Evolutionary conservation across 2,113 vertebrate genomes (phyloP).

Genomic region (Lipophrys pholis): DNA sequence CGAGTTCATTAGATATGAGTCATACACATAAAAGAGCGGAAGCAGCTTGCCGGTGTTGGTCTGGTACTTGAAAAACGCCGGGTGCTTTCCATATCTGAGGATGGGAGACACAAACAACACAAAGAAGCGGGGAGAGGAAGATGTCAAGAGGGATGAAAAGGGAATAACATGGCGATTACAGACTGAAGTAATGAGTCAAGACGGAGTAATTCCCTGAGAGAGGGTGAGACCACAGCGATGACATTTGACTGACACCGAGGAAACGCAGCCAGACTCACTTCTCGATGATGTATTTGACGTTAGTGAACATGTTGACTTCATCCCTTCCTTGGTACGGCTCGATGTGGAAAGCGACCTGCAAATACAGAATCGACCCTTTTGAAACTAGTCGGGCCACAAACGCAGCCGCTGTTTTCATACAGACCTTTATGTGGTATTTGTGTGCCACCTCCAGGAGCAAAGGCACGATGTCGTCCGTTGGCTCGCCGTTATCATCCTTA

Average conservation of each 20-base stretch:
- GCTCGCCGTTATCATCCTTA: slow-evolving; percentile 92
- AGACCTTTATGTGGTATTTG: slow-evolving; percentile 94
- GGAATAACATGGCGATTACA: neutral
- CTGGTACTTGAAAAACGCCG: slow-evolving; percentile 93
- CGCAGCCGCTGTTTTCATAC: slow-evolving; percentile 12
- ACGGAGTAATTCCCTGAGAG: neutral
- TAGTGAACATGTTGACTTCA: slow-evolving; percentile 90
- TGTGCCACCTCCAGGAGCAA: slow-evolving; percentile 91
- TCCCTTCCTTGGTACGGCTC: slow-evolving; percentile 95
- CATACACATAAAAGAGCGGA: slow-evolving; percentile 96
- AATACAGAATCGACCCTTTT: slow-evolving; percentile 23
- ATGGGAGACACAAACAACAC: slow-evolving; percentile 4
- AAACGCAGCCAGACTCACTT: slow-evolving; percentile 83
- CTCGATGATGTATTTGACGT: slow-evolving; percentile 94
- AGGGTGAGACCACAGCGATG: neutral
- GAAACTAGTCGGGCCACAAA: too few relatives aligned
- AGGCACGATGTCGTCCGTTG: slow-evolving; percentile 88
- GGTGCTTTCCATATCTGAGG: slow-evolving; percentile 92
- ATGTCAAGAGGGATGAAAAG: slow-evolving; percentile 6
- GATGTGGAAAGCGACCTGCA: slow-evolving; percentile 94
- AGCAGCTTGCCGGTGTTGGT: slow-evolving; percentile 88
- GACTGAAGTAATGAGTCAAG: neutral
- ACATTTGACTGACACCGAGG: neutral
- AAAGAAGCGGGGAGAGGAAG: neutral
- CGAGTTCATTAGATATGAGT: slow-evolving; percentile 93